These are phyloP conservation scores for Drosophila sulfurigaster DNA, from an alignment of 1,140 invertebrate species.

Conservation along the genomic window DNA sequence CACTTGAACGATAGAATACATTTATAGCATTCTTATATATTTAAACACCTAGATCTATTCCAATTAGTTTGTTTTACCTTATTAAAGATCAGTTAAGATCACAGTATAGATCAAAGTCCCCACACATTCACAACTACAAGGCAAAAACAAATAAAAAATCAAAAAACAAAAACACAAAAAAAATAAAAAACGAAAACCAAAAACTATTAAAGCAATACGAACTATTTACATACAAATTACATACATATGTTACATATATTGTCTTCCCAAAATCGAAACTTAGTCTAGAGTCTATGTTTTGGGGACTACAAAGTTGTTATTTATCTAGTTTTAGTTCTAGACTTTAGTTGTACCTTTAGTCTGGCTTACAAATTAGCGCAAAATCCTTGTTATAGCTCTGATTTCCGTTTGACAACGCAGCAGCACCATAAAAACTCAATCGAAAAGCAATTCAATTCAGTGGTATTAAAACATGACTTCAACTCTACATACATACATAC, in stretches of 20 bases:
- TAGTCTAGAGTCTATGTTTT: slow-evolving; percentile 11
- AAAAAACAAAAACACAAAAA: not conserved
- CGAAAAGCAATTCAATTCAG: slow-evolving; percentile 78
- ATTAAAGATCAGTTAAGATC: slow-evolving; percentile 12
- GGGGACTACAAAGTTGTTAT: slow-evolving; percentile 16
- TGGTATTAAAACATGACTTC: slow-evolving; percentile 63
- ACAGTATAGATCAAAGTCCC: not conserved
- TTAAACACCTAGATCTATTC: slow-evolving; percentile 1
- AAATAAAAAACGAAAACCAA: not conserved
- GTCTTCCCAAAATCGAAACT: slow-evolving; percentile 45
- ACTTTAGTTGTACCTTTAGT: slow-evolving; percentile 32
- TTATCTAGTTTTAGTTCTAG: slow-evolving; percentile 63
- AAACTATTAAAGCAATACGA: not conserved
- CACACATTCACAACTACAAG: not conserved
- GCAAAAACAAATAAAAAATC: not conserved
- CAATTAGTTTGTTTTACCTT: slow-evolving; percentile 18
- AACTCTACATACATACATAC: slow-evolving; percentile 25
- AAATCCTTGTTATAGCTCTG: slow-evolving; percentile 19
- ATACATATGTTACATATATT: slow-evolving; percentile 16
- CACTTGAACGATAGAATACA: slow-evolving; percentile 41
- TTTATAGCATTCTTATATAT: slow-evolving; percentile 3
- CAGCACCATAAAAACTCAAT: slow-evolving; percentile 22
- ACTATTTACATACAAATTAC: slow-evolving; percentile 7
- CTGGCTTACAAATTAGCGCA: slow-evolving; percentile 19
- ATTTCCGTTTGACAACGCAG: slow-evolving; percentile 5